Evolutionary conservation across 2,888 invertebrate species (phyloP), one percentile per base, ranked within the genome.

Genomic region (Thyatira batis): DNA sequence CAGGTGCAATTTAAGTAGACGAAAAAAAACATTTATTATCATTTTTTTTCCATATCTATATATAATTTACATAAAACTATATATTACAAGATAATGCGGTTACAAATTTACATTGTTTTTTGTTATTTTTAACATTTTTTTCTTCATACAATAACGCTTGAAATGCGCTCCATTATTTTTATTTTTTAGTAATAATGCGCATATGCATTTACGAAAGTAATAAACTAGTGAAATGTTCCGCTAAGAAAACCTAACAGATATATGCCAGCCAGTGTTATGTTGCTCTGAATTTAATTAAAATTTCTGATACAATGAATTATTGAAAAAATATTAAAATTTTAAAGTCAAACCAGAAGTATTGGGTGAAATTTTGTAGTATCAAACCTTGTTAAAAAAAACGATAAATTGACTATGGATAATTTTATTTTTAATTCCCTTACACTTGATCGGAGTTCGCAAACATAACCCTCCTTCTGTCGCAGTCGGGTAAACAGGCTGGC

Each of bases 21-120:
- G 67, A 71, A 69, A 63, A 61, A 65, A 50, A 60, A 60, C 61
- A 66, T 66, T 60, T 68, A 60, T 63, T 60, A 57, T 61, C 60
- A 50, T 61, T 65, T 46, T 65, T 67, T 62, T 60, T 69, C 59
- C 66, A 68, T 33, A 33, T 50, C 13, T 25, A 17, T 11, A 43
- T 65, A 72, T 73, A 73, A 76, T 82, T 84, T 79, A 86, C 80
- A 77, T 82, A 81, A 74, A 75, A 71, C 81, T 87, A 87, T 86
- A 85, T 82, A 76, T 81, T 84, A 87, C 85, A 85, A 62, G 68
- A 66, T 74, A 73, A 71, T 68, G 69, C 69, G 70, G 73, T 76
- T 76, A 80, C 80, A 76, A 69, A 73, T 82, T 83, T 78, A 85
- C 69, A 69, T 68, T 73, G 58, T 56, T 63, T 59, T 63, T 55